Evolutionary conservation across 2,113 vertebrate genomes (phyloP).

Genomic region (Galeopterus variegatus): DNA sequence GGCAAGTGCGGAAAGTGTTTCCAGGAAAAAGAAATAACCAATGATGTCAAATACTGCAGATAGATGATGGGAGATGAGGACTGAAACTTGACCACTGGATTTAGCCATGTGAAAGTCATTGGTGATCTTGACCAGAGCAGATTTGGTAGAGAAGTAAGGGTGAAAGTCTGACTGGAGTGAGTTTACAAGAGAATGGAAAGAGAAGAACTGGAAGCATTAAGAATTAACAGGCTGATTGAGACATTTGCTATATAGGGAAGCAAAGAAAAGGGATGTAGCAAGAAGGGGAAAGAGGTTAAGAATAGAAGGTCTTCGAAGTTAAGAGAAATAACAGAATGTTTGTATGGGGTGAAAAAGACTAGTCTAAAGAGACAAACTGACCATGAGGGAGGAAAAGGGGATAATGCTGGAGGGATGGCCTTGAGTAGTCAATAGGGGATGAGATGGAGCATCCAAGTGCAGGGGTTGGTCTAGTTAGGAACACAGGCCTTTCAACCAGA

Average conservation of each 20-base stretch:
- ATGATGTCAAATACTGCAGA: neutral
- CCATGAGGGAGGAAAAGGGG: neutral
- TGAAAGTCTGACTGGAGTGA: neutral
- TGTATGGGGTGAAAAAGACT: neutral
- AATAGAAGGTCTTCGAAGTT: neutral
- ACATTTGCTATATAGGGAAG: neutral
- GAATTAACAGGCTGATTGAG: neutral
- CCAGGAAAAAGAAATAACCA: neutral
- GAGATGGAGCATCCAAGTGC: rapidly evolving
- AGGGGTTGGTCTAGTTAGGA: neutral
- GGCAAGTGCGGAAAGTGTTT: neutral
- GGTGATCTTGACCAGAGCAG: neutral
- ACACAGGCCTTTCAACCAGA: neutral
- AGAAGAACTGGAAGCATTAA: neutral
- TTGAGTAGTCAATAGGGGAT: neutral
- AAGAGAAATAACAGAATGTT: neutral
- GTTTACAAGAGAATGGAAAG: neutral
- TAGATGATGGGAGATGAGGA: neutral
- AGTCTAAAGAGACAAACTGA: neutral
- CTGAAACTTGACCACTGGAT: neutral
- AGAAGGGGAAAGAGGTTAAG: neutral
- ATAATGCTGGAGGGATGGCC: neutral
- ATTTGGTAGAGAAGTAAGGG: neutral
- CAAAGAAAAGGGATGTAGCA: neutral
- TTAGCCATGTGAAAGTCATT: neutral